Evolutionary conservation across 2,113 vertebrate species (phyloP), one percentile per base, ranked within the genome.

Genomic region (Aleadryas rufinucha): DNA sequence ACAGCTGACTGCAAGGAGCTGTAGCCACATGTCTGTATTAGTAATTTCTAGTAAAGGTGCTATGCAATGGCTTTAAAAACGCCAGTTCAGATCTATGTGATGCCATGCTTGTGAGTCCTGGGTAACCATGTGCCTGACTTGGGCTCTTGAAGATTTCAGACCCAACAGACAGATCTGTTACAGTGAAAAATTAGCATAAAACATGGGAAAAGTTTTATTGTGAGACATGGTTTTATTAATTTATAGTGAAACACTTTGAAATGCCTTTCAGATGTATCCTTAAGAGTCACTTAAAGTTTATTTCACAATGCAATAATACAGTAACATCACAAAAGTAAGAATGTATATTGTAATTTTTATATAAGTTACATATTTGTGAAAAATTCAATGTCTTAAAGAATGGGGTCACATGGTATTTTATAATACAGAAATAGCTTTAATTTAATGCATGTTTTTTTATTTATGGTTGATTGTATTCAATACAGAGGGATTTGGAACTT

Each of bases 1-100:
- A 96, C 97, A 64, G 98, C 97, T 97, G 53, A 98, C 94, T 9
- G 97, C 98, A n/a, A 98, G 97, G 89, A 98, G 98, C 72, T 98
- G 57, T 28, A 56, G 50, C 79, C 66, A 52, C 22, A 4, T 52
- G 13, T 77, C 37, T 84, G 21, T 70, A 12, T 35, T 31, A 19
- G 22, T 63, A 39, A 68, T 81, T 91, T 63, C 19, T 42, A n/a
- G 27, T 84, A 59, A 90, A 87, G 78, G 65, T 91, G 85, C 88
- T 95, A 63, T 88, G 68, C 56, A 85, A 20, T 60, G 41, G 60
- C 76, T 93, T 95, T 85, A 16, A 88, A 91, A 95, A 77, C 57
- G 39, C n/a, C 64, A 68, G 54, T 53, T 60, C 37, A 28, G 5
- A 17, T 42, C 19, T 86, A 11, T 6, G 0, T 42, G 50, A 16